phyloP scores from a whole-genome alignment of 2,797 vertebrate genomes.

The Peromyscus eremicus region DNA sequence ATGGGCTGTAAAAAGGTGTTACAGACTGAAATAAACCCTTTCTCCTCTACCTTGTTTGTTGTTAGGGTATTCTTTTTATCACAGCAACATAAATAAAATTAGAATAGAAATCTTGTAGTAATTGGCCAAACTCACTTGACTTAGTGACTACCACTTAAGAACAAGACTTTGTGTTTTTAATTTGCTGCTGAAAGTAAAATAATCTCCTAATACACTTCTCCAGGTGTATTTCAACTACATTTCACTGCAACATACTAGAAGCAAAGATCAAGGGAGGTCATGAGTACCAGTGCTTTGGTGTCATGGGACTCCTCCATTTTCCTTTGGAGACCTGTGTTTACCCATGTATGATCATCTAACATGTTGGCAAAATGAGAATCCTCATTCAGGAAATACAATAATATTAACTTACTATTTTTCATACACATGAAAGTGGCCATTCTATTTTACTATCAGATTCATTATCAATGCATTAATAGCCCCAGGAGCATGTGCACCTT shows the following conservation, averaged over 20 bases:
- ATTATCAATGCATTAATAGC: not conserved
- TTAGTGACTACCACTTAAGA: not conserved
- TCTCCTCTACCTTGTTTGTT: not conserved
- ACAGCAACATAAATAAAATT: not conserved
- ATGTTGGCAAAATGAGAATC: not conserved
- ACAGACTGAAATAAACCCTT: not conserved
- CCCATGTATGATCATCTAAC: not conserved
- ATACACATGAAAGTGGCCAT: not conserved
- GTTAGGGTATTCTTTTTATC: not conserved
- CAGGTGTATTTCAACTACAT: not conserved
- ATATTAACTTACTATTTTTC: not conserved
- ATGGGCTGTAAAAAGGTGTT: not conserved
- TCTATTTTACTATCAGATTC: not conserved
- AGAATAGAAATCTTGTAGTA: not conserved
- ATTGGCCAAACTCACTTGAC: not conserved
- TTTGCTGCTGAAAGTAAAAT: slow-evolving; percentile 1
- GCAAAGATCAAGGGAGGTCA: not conserved
- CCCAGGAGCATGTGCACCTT: not conserved
- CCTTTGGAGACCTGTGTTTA: not conserved
- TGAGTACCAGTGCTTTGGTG: not conserved
- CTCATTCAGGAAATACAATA: not conserved
- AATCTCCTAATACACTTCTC: not conserved
- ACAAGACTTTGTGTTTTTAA: not conserved
- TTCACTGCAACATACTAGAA: not conserved
- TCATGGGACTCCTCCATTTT: not conserved